These are phyloP conservation scores for Galago senegalensis DNA, from an alignment of 2,797 vertebrate species.

Conservation along the genomic window DNA sequence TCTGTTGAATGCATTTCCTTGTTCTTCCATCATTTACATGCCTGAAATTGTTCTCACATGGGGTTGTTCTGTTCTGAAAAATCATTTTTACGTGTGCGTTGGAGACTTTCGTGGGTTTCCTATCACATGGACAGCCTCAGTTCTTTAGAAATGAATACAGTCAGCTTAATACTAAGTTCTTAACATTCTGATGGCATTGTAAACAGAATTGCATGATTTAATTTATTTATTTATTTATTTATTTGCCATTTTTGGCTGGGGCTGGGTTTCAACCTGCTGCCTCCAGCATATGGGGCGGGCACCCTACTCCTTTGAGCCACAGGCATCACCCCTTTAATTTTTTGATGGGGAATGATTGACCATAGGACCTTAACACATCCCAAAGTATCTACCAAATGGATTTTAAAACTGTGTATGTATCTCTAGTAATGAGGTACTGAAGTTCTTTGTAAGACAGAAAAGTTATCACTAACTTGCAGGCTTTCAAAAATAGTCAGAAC, in stretches of 20 bases:
- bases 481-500: neutral
- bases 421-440: neutral
- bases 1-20: neutral
- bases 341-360: neutral
- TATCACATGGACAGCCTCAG: neutral
- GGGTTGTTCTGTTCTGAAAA: neutral
- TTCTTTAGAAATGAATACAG: neutral
- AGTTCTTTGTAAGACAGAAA: neutral
- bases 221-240: neutral
- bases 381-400: neutral
- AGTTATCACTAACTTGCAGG: neutral
- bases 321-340: neutral
- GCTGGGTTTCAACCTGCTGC: too few species aligned
- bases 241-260: too few species aligned
- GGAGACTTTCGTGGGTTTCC: neutral
- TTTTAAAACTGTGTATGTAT: conserved; percentile 2
- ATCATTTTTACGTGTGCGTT: neutral
- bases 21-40: neutral
- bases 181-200: neutral
- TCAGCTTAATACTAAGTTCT: neutral
- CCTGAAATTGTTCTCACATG: neutral
- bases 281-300: too few species aligned
- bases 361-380: neutral
- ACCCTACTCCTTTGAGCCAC: too few species aligned
- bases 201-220: neutral